A percentile compares a stretch with the other conserved stretches of the same genome.
These are phyloP conservation scores for Astreopora myriophthalma DNA, from an alignment of 64 coral and sea anemone species.

Conservation along the genomic window DNA sequence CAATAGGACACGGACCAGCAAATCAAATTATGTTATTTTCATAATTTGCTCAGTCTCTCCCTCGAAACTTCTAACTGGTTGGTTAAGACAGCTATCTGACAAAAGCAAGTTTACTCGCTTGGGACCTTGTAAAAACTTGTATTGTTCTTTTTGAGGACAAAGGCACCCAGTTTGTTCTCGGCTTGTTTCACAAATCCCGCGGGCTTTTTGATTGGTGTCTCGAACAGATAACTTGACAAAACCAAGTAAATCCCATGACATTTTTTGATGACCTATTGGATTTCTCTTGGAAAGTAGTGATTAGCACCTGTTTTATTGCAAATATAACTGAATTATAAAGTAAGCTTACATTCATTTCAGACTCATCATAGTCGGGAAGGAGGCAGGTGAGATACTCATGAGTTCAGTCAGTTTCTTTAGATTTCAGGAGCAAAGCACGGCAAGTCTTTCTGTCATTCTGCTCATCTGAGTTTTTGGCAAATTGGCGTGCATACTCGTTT, in stretches of 20 bases:
- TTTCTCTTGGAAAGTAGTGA: neutral
- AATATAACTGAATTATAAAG: neutral
- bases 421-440: too few relatives aligned
- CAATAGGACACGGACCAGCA: too few relatives aligned
- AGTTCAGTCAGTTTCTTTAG: neutral
- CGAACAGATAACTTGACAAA: neutral
- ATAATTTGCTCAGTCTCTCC: too few relatives aligned
- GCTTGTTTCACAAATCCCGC: neutral
- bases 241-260: neutral
- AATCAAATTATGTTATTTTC: too few relatives aligned
- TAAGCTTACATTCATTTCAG: neutral
- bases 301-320: neutral
- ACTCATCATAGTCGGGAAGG: neutral
- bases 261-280: neutral
- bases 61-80: too few relatives aligned
- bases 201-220: neutral
- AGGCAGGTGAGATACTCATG: neutral
- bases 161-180: neutral
- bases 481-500: too few relatives aligned
- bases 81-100: too few relatives aligned
- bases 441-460: too few relatives aligned
- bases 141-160: neutral
- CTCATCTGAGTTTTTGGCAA: too few relatives aligned
- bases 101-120: too few relatives aligned
- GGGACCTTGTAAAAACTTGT: too few relatives aligned